Evolutionary conservation across 2,888 invertebrate genomes (phyloP), one percentile per base, ranked within the genome.

Genomic region (Platycnemis pennipes): DNA sequence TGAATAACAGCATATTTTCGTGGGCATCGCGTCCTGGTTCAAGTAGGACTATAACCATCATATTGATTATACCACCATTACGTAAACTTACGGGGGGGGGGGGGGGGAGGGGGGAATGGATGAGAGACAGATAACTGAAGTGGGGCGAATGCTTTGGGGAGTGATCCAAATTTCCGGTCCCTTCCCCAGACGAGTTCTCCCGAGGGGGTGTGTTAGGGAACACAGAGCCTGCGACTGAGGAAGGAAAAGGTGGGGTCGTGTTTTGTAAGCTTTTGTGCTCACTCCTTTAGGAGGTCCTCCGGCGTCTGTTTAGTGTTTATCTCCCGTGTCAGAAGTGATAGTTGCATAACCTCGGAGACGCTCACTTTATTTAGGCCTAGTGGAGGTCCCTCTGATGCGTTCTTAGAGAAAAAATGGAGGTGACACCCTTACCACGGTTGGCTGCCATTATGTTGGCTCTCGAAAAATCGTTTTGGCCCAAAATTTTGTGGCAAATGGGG

Each of bases 251-350:
- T 22, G 63, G 19, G 7, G 63, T 26, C 3, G 13, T 77, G 77
- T 77, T 77, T 77, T 77, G 77, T 77, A 77, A 77, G 31, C 77
- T 37, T 49, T 11, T 0, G 77, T 77, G 63, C 63, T 37, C 13
- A 37, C 77, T 37, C 77, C 31, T 77, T 77, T 63, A 26, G 77
- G 31, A 37, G 37, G 77, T 77, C 77, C 77, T 26, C 77, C 8
- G 31, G 77, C 77, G n/a, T 37, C 37, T 77, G 77, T 16, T 77
- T 26, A 37, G 77, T 77, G 77, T 77, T 77, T 77, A 77, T 77
- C 31, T 77, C 77, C 31, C 77, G 37, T 77, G 31, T 77, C 77
- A 37, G 37, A n/a, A 16, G 77, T 16, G 26, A 22, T 31, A 11
- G 77, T 77, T 77, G 77, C 77, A 37, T 77, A 77, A 77, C 37